Evolutionary conservation across 2,113 vertebrate species (phyloP).

Genomic region (Boulengeromyrus knoepffleri): DNA sequence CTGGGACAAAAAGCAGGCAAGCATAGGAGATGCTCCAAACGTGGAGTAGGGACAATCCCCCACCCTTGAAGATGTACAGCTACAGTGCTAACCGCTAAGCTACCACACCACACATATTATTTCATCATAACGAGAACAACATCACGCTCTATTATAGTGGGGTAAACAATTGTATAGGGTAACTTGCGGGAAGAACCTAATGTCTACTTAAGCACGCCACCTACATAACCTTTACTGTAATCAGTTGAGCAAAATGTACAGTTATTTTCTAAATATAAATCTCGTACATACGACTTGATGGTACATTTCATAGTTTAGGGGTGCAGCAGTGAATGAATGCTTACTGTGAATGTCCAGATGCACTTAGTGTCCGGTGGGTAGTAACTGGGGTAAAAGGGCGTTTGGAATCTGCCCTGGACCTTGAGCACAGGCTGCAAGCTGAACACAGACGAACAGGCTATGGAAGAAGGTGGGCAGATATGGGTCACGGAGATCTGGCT

Average conservation of each 20-base stretch:
- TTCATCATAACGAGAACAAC: not conserved
- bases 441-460: slow-evolving; percentile 69
- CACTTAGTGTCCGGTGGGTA: slow-evolving; percentile 83
- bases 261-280: not conserved
- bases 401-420: slow-evolving; percentile 69
- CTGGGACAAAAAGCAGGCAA: not conserved
- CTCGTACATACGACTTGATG: not conserved
- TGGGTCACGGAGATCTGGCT: not conserved
- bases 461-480: not conserved
- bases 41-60: not conserved
- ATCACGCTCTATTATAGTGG: not conserved
- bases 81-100: not conserved
- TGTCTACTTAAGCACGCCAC: not conserved
- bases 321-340: slow-evolving; percentile 18
- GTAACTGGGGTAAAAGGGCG: slow-evolving; percentile 86
- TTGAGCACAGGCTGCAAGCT: slow-evolving; percentile 56
- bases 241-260: not conserved
- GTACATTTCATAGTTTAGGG: not conserved
- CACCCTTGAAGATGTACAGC: not conserved
- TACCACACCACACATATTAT: not conserved
- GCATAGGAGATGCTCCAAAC: not conserved
- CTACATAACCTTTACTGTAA: not conserved
- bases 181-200: not conserved
- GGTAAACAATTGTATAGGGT: not conserved
- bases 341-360: slow-evolving; percentile 81